Percentiles rank a stretch among this genome's conserved stretches.
phyloP scores from a whole-genome alignment of 2,797 vertebrate species.

The Intellagama lesueurii region DNA sequence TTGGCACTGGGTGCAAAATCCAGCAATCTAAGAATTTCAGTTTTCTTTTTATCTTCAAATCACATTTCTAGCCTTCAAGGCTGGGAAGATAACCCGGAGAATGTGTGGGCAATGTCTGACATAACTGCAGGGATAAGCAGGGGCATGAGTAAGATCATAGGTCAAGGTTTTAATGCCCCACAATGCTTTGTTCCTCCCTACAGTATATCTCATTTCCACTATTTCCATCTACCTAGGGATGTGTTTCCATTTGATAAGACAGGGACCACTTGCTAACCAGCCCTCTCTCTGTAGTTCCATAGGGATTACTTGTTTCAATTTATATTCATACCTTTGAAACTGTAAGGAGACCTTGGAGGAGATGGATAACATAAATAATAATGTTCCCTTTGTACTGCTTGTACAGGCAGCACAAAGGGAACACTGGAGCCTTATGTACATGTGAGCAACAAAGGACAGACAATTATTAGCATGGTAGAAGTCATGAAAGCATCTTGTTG shows the following conservation, averaged over 20 bases:
- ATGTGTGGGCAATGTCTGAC: neutral
- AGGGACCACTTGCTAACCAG: conserved; percentile 29
- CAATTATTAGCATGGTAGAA: conserved; percentile 73
- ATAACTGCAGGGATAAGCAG: neutral
- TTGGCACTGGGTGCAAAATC: neutral
- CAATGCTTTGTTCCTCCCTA: neutral
- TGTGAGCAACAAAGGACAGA: conserved; percentile 71
- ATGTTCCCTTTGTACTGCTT: conserved; percentile 73
- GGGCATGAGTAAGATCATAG: neutral
- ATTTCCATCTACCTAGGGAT: conserved; percentile 10
- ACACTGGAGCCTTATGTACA: conserved; percentile 75
- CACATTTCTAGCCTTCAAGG: neutral
- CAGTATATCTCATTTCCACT: neutral
- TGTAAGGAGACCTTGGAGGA: conserved; percentile 78
- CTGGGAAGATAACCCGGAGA: neutral
- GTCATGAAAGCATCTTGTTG: conserved; percentile 58
- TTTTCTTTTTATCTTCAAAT: neutral
- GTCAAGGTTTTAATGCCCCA: neutral
- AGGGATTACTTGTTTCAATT: conserved; percentile 77
- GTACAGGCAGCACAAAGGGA: conserved; percentile 72
- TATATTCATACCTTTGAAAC: conserved; percentile 79
- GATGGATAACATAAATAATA: conserved; percentile 79
- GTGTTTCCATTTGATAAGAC: conserved; percentile 66
- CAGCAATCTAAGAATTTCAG: neutral
- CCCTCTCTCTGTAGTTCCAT: conserved; percentile 45